A percentile compares a stretch with the other conserved stretches of the same genome.
Conservation (phyloP, 2,888 invertebrate species). For the Atherix ibis region DNA sequence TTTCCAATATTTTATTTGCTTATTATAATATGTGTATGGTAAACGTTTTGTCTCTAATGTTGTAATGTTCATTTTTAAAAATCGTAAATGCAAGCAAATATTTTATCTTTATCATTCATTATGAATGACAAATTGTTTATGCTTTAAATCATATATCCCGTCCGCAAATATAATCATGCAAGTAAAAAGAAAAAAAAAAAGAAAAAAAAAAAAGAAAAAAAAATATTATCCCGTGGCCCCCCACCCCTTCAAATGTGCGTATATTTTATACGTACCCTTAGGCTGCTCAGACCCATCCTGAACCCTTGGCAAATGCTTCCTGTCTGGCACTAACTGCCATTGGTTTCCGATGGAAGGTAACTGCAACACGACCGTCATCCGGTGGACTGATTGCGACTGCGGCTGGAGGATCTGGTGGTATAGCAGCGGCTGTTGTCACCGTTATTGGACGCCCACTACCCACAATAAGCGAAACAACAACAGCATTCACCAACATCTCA, state of each 20-base stretch:
- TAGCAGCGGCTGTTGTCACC: constrained; percentile 56
- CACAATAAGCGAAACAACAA: constrained; percentile 53
- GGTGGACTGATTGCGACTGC: constrained; percentile 31
- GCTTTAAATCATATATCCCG: too few species aligned
- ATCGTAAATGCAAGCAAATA: too few species aligned
- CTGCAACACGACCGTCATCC: constrained; percentile 13
- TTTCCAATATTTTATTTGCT: too few species aligned
- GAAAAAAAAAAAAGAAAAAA: too few species aligned
- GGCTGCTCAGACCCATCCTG: constrained; percentile 15
- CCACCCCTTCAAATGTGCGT: constrained; percentile 12
- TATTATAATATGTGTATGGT: too few species aligned
- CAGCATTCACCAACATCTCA: constrained; percentile 56
- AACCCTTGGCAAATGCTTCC: constrained; percentile 15
- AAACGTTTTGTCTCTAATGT: too few species aligned
- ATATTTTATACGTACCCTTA: constrained; percentile 14
- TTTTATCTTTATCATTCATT: too few species aligned
- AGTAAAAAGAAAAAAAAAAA: too few species aligned
- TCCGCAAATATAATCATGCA: too few species aligned
- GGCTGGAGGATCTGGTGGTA: constrained; percentile 54
- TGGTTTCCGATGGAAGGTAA: constrained; percentile 15
- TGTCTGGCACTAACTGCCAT: constrained; percentile 14
- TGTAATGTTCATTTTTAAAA: too few species aligned
- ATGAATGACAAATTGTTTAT: too few species aligned
- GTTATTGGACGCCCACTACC: constrained; percentile 54
- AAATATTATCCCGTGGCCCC: too few species aligned